Conservation (phyloP, 1,140 invertebrate species). For the Cecropterus lyciades region DNA sequence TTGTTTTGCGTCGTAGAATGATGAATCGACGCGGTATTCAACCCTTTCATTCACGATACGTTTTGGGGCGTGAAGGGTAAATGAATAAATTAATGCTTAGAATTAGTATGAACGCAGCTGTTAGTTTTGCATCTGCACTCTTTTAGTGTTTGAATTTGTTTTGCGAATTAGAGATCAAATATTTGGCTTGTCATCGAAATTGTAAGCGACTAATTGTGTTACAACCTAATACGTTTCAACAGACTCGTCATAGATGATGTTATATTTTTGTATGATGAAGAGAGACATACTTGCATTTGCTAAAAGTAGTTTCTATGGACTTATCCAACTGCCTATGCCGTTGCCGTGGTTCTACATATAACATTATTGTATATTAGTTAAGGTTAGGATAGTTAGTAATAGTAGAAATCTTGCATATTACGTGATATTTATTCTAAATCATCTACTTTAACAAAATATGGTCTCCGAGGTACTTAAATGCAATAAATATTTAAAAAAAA, state of each 20-base stretch:
- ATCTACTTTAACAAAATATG: too few species aligned
- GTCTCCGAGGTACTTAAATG: too few species aligned
- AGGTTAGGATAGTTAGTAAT: too few species aligned
- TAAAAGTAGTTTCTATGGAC: too few species aligned
- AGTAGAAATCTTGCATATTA: too few species aligned
- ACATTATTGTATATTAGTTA: too few species aligned
- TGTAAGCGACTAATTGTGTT: not conserved
- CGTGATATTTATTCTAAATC: too few species aligned
- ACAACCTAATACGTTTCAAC: not conserved
- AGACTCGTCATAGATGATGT: not conserved
- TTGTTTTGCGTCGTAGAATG: slow-evolving; percentile 66
- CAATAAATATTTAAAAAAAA: too few species aligned
- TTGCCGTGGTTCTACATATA: too few species aligned
- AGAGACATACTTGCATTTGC: too few species aligned
- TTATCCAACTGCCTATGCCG: too few species aligned
- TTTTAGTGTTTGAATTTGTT: slow-evolving; percentile 41
- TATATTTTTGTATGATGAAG: not conserved
- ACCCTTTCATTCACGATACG: slow-evolving; percentile 56
- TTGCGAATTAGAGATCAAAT: slow-evolving; percentile 41
- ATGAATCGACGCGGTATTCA: slow-evolving; percentile 63
- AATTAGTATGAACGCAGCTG: slow-evolving; percentile 72
- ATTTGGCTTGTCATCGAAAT: slow-evolving; percentile 38
- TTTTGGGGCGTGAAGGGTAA: slow-evolving; percentile 78
- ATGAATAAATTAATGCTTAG: slow-evolving; percentile 77
- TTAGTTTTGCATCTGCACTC: slow-evolving; percentile 47